phyloP scores from a whole-genome alignment of 2,113 vertebrate species.

The Nothobranchius furzeri region DNA sequence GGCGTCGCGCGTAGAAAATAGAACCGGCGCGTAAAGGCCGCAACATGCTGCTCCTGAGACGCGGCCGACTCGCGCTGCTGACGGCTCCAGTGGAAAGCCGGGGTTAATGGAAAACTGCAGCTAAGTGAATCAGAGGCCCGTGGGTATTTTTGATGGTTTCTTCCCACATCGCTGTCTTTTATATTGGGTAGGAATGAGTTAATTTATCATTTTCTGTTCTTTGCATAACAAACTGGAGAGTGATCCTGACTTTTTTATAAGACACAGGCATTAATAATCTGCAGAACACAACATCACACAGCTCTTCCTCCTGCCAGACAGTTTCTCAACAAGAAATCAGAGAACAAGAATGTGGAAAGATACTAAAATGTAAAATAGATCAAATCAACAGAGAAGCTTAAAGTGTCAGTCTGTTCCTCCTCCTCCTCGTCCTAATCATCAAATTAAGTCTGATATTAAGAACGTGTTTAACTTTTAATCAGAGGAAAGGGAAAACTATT shows the following conservation, averaged over 20 bases:
- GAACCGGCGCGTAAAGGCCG: too few relatives aligned
- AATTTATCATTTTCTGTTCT: background rate
- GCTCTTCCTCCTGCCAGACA: background rate
- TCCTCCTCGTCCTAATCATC: background rate
- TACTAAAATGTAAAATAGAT: background rate
- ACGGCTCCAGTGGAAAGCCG: too few relatives aligned
- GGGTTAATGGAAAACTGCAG: too few relatives aligned
- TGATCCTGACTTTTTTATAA: background rate
- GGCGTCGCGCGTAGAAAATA: too few relatives aligned
- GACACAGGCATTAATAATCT: background rate
- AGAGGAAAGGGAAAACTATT: background rate
- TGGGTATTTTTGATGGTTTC: slow-evolving; percentile 4
- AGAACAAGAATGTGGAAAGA: background rate
- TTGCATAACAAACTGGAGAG: slow-evolving; percentile 6
- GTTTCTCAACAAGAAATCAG: background rate
- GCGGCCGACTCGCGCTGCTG: too few relatives aligned
- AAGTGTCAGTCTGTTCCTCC: background rate
- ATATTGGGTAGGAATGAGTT: background rate
- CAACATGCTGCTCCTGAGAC: too few relatives aligned
- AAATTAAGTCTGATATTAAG: background rate
- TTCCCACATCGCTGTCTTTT: background rate
- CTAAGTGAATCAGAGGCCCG: slow-evolving; percentile 10
- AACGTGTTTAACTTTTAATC: slow-evolving; percentile 19
- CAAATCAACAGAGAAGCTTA: background rate
- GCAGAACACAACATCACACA: background rate